phyloP scores from a whole-genome alignment of 2,888 invertebrate species.

The Thelaira solivaga region DNA sequence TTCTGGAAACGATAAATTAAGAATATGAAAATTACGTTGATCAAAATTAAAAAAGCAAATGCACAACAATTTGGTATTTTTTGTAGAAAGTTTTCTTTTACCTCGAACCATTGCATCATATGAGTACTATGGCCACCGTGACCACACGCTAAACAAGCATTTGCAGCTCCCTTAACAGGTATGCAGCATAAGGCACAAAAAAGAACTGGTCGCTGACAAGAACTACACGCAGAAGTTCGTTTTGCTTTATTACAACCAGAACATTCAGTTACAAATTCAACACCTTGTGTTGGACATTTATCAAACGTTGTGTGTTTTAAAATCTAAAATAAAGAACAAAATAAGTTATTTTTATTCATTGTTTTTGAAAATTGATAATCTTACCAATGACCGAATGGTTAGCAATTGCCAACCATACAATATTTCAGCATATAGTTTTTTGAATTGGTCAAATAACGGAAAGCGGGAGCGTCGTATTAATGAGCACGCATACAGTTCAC shows the following conservation, averaged over 20 bases:
- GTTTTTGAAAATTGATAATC: not conserved
- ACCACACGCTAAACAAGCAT: conserved; percentile 92
- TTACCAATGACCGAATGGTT: conserved; percentile 83
- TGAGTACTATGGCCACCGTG: conserved; percentile 95
- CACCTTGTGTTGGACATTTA: conserved; percentile 80
- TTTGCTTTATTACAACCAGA: conserved; percentile 82
- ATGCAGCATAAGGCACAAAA: conserved; percentile 91
- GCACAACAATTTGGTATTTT: too few relatives aligned
- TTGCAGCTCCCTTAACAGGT: conserved; percentile 89
- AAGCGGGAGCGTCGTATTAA: conserved; percentile 73
- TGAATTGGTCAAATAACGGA: conserved; percentile 86
- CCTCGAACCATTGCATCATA: conserved; percentile 88
- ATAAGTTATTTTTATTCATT: not conserved
- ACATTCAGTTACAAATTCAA: conserved; percentile 87
- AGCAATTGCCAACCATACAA: conserved; percentile 90
- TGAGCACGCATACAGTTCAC: conserved; percentile 70
- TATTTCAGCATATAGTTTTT: conserved; percentile 91
- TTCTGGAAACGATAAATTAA: conserved; percentile 75
- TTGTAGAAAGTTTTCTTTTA: too few relatives aligned
- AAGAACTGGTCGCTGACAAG: conserved; percentile 86
- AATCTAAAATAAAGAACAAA: conserved; percentile 78
- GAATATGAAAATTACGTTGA: not conserved
- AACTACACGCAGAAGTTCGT: conserved; percentile 83
- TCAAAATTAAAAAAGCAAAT: not conserved
- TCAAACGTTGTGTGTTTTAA: conserved; percentile 80